A percentile compares a stretch with the other conserved stretches of the same genome.
These are phyloP conservation scores for Apoda limacodes DNA, from an alignment of 2,888 invertebrate species.

Conservation along the genomic window DNA sequence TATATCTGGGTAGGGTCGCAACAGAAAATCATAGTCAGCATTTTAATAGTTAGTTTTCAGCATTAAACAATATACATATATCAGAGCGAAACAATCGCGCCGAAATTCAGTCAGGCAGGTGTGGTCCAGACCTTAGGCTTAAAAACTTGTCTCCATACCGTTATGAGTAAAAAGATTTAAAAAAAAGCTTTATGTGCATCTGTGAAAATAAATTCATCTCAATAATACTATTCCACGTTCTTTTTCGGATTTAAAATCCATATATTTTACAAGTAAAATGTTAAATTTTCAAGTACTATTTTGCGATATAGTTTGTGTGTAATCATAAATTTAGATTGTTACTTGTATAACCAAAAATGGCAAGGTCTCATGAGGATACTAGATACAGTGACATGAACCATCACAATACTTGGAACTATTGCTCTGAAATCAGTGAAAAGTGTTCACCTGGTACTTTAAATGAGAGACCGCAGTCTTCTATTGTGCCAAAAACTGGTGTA, in stretches of 20 bases:
- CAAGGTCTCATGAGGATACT: constrained; percentile 66
- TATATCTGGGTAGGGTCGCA: too few species aligned
- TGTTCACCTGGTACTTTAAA: constrained; percentile 42
- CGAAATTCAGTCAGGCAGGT: too few species aligned
- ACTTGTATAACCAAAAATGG: constrained; percentile 48
- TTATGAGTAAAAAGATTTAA: background rate
- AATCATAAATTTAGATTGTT: background rate
- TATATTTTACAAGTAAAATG: too few species aligned
- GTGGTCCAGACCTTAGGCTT: too few species aligned
- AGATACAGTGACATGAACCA: constrained; percentile 55
- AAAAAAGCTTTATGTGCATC: too few species aligned
- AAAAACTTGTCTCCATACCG: too few species aligned
- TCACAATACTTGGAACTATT: constrained; percentile 61
- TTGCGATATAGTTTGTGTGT: background rate
- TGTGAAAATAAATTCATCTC: background rate
- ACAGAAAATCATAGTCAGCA: too few species aligned
- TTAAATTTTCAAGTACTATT: background rate
- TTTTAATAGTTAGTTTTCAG: too few species aligned
- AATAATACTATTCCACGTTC: background rate
- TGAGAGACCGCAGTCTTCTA: constrained; percentile 41
- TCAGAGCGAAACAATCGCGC: too few species aligned
- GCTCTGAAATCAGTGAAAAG: constrained; percentile 46
- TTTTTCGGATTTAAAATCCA: background rate
- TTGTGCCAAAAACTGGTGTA: constrained; percentile 33
- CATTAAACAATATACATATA: too few species aligned